Evolutionary conservation across 2,888 invertebrate genomes (phyloP), one percentile per base, ranked within the genome.

Genomic region (Drosophila limbata): DNA sequence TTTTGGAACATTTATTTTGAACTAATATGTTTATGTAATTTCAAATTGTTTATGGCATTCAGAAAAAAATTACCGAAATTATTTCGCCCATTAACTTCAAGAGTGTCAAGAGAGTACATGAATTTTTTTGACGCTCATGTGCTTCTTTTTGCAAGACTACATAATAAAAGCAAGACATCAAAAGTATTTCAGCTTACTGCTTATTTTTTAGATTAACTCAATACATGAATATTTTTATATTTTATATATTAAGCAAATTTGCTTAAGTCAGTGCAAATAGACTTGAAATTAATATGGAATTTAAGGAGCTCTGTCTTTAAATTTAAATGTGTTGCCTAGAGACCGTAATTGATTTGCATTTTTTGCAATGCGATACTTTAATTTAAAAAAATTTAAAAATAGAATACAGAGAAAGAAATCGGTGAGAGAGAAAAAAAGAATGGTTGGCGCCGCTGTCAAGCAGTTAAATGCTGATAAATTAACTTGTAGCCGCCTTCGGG

Each of bases 391-490:
- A 28, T n/a, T n/a, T n/a, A 48, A 47, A 39, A 2, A 21, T 0
- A 21, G 4, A 37, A 11, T 28, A 28, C 19, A 39, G 17, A 33
- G n/a, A 39, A 37, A n/a, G 44, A 60, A 19, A 52, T 33, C 39
- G 28, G 59, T 19, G 39, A 50, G 37, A 37, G 17, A 9, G 37
- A 15, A 15, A 51, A 37, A 56, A 45, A 33, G 50, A 64, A 65
- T 55, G 25, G 57, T 53, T 62, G 56, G 69, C 69, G 56, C 55
- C 65, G 68, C 71, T 76, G 84, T 83, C 88, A 88, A 77, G 84
- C 89, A 81, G 84, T 84, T 84, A 84, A 84, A 85, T 82, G 88
- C 86, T 85, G 89, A 85, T 89, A 85, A 89, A 85, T 85, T 89
- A 85, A 89, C 88, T 85, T 76, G 71, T 69, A 75, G 65, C 68